Conservation (phyloP, 2,888 invertebrate species). For the Netelia fuscicornis region DNA sequence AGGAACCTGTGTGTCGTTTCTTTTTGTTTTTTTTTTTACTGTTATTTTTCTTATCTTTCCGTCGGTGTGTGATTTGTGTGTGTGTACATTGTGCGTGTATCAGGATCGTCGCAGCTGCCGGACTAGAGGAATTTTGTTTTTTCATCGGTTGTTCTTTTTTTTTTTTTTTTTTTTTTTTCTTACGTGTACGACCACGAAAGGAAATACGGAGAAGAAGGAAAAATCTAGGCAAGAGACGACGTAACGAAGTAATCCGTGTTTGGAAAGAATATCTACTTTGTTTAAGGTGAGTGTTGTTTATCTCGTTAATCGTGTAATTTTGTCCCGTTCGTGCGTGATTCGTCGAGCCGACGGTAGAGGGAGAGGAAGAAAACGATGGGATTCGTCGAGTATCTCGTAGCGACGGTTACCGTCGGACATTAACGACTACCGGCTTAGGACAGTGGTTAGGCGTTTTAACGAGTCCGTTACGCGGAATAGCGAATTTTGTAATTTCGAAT, state of each 20-base stretch:
- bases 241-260: background rate
- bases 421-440: no score
- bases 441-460: no score
- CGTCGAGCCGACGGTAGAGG: no score
- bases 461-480: no score
- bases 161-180: background rate
- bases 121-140: conserved; percentile 37
- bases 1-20: no score
- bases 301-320: no score
- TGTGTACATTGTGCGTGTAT: conserved; percentile 21
- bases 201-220: conserved; percentile 8
- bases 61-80: conserved; percentile 26
- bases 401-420: no score
- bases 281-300: conserved; percentile 33
- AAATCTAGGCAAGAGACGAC: background rate
- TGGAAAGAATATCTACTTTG: conserved; percentile 14
- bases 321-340: no score
- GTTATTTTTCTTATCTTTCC: background rate
- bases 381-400: no score
- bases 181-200: background rate
- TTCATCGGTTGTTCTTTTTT: background rate
- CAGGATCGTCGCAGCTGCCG: conserved; percentile 6
- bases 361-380: no score
- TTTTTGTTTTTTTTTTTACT: background rate
- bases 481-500: no score